Base-by-base conservation (phyloP, 2,797 vertebrate species). In the Syndactyla subalaris region DNA sequence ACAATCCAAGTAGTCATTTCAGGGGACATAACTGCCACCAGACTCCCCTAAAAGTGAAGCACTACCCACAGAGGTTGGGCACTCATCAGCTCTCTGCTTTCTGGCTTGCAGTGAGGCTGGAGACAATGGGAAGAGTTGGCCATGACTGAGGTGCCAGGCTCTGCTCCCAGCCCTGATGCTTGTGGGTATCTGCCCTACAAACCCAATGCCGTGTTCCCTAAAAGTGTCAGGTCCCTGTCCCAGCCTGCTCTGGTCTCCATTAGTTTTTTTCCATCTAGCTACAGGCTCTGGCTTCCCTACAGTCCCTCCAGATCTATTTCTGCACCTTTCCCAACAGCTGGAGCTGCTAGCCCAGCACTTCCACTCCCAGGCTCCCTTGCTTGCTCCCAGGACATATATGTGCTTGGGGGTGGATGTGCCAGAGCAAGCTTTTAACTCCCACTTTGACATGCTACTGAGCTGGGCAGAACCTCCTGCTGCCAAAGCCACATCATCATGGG, bases 21-120 rank as follows among this genome's bases (percentile, higher is more conserved):
- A 1, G 13, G 30, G n/a, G 65, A 6, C 14, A 6, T 2, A 3
- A 52, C 22, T 72, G 41, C 54, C 34, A 1, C 39, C 7, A 6
- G 36, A 2, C 18, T 36, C 7, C 36, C 8, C 14, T 10, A 52
- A 52, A 41, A 0, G 1, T 7, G 45, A 22, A 63, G 52, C 24
- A 12, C 7, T 32, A 16, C 48, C 26, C 3, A 0, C 29, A 58
- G 36, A 30, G 20, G 13, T 0, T 83, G 63, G 65, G 71, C 9
- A 7, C 9, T 43, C n/a, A 7, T 34, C n/a, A 57, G 36, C 29
- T 57, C n/a, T n/a, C 41, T 51, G n/a, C 57, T 63, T n/a, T 48
- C 32, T 29, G 22, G 52, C 45, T 63, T 21, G 52, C 19, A 52
- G 29, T 12, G 38, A 38, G 10, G 41, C 45, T 72, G 78, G 21